A percentile compares a stretch with the other conserved stretches of the same genome.
These are phyloP conservation scores for Trilocha varians DNA, from an alignment of 2,888 invertebrate species.

Conservation along the genomic window DNA sequence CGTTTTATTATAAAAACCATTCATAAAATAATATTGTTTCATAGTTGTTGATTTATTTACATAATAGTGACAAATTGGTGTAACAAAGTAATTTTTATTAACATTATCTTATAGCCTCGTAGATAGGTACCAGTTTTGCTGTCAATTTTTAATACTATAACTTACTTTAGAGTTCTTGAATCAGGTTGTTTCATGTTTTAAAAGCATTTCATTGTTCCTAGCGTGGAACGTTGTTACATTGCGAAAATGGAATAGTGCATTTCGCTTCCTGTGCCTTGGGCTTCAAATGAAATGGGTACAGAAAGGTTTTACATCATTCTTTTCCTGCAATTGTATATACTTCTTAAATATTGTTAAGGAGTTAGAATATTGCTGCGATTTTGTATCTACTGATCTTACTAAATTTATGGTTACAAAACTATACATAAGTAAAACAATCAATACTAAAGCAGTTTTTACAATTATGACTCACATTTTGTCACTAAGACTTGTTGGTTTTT, in stretches of 20 bases:
- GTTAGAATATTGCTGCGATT: no score
- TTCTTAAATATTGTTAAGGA: no score
- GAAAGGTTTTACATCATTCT: conserved; percentile 41
- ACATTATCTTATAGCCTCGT: not conserved
- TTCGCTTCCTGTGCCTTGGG: conserved; percentile 60
- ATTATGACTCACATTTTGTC: no score
- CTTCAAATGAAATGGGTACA: conserved; percentile 55
- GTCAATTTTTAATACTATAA: conserved; percentile 25
- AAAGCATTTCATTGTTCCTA: conserved; percentile 70
- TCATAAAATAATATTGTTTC: no score
- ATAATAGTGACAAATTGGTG: not conserved
- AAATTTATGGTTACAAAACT: no score
- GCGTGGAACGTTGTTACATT: conserved; percentile 54
- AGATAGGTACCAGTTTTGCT: conserved; percentile 10
- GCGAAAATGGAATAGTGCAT: conserved; percentile 64
- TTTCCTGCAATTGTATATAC: no score
- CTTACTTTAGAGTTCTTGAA: conserved; percentile 48
- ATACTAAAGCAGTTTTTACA: no score
- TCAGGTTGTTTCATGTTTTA: conserved; percentile 62
- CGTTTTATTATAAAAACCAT: no score
- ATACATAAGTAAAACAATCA: no score
- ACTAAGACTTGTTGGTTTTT: no score
- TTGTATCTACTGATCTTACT: no score
- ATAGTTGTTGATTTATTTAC: not conserved
- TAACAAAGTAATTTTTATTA: no score